phyloP scores from a whole-genome alignment of 2,888 invertebrate species.

The Nemotelus nigrinus region DNA sequence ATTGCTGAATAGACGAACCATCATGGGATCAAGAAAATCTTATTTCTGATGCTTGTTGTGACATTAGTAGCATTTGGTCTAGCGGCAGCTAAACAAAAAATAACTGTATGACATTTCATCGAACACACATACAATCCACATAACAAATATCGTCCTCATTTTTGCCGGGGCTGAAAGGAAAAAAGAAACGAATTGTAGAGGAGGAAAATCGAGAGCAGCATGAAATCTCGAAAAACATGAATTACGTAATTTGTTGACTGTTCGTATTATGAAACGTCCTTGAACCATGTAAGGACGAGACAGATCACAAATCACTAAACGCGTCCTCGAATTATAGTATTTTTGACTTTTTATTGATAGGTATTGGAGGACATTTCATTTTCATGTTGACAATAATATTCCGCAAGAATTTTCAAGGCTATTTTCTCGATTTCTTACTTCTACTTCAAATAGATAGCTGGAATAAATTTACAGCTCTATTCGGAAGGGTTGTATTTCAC shows the following conservation, averaged over 20 bases:
- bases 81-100: background rate
- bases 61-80: background rate
- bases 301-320: background rate
- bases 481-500: slow-evolving; percentile 27
- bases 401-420: too few relatives aligned
- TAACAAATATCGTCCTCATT: background rate
- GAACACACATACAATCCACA: background rate
- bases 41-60: background rate
- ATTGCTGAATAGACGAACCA: too few relatives aligned
- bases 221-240: background rate
- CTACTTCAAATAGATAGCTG: too few relatives aligned
- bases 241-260: background rate
- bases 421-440: too few relatives aligned
- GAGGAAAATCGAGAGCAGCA: background rate
- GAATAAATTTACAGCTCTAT: background rate
- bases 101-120: background rate
- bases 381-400: too few relatives aligned
- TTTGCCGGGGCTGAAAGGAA: background rate
- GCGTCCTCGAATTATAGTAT: too few relatives aligned
- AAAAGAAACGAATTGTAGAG: background rate
- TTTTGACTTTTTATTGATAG: background rate
- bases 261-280: background rate
- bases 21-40: background rate
- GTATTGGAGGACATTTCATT: too few relatives aligned
- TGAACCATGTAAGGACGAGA: background rate